phyloP scores from a whole-genome alignment of 1,140 invertebrate genomes.

The Drosophila ogumai region DNA sequence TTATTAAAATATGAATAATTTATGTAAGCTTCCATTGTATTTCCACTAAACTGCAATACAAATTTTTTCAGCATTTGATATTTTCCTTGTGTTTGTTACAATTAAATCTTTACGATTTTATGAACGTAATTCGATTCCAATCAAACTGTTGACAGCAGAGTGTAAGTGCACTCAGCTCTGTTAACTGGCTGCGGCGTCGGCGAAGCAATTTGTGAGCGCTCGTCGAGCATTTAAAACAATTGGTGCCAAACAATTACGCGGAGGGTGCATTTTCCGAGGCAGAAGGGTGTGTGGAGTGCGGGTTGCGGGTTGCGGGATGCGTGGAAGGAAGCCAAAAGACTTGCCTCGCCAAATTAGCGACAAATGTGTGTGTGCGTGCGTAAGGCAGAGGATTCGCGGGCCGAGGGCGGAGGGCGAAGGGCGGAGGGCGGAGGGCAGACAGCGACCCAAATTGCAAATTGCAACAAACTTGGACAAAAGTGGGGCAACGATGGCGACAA shows the following conservation, averaged over 20 bases:
- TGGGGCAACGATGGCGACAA: conserved; percentile 65
- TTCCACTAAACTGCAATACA: background rate
- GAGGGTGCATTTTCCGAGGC: conserved; percentile 8
- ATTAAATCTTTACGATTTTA: background rate
- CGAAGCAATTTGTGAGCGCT: conserved; percentile 72
- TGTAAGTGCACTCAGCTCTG: conserved; percentile 49
- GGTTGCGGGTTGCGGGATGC: background rate
- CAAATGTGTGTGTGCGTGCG: conserved; percentile 56
- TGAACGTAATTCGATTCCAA: conserved; percentile 26
- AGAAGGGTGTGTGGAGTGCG: background rate
- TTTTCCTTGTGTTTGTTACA: background rate
- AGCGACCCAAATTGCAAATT: conserved; percentile 78
- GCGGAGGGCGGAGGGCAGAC: conserved; percentile 14
- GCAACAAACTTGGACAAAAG: conserved; percentile 67
- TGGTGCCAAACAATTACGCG: conserved; percentile 77
- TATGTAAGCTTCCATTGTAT: background rate
- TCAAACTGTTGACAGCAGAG: conserved; percentile 31
- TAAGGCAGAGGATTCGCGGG: conserved; percentile 13
- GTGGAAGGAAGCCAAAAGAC: conserved; percentile 43
- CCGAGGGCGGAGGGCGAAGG: background rate
- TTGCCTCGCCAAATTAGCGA: conserved; percentile 72
- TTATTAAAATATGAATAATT: background rate
- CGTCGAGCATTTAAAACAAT: conserved; percentile 78
- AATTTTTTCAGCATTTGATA: background rate
- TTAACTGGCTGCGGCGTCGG: conserved; percentile 45